phyloP scores from a whole-genome alignment of 1,140 invertebrate genomes.

The Drosophila nebulosa region DNA sequence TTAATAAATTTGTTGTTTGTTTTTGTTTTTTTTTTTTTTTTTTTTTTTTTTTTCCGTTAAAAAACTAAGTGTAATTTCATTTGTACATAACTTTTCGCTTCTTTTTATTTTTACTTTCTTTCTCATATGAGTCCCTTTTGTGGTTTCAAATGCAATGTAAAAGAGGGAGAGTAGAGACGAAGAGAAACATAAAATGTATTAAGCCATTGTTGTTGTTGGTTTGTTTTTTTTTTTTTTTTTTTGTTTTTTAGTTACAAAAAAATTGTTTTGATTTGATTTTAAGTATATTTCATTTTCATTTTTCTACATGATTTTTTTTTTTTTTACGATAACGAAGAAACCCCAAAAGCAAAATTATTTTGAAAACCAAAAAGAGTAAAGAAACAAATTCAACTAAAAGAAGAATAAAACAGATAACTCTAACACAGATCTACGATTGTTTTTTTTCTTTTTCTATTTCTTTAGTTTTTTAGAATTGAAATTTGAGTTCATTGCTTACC shows the following conservation, averaged over 20 bases:
- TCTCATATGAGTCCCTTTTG: conserved; percentile 80
- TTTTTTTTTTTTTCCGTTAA: conserved; percentile 23
- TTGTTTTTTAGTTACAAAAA: conserved; percentile 61
- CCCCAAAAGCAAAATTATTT: conserved; percentile 5
- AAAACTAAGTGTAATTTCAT: conserved; percentile 64
- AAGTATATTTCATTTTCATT: conserved; percentile 4
- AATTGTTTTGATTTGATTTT: conserved; percentile 27
- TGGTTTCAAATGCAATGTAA: conserved; percentile 78
- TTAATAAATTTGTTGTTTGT: conserved; percentile 6
- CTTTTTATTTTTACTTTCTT: conserved; percentile 77
- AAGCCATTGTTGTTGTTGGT: conserved; percentile 57
- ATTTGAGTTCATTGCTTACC: conserved; percentile 81
- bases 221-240: conserved; percentile 4
- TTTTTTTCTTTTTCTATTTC: neutral
- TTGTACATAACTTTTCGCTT: conserved; percentile 79
- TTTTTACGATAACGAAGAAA: conserved; percentile 1
- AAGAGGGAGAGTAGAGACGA: conserved; percentile 79
- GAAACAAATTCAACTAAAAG: conserved; percentile 42
- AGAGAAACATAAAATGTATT: conserved; percentile 77
- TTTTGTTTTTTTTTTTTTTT: neutral
- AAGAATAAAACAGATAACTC: too few relatives aligned
- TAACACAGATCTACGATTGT: conserved; percentile 59
- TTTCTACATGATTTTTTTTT: conserved; percentile 28
- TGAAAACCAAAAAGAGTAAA: conserved; percentile 17
- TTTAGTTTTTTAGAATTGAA: neutral